Evolutionary conservation across 2,888 invertebrate species (phyloP).

Genomic region (Anaspis maculata): DNA sequence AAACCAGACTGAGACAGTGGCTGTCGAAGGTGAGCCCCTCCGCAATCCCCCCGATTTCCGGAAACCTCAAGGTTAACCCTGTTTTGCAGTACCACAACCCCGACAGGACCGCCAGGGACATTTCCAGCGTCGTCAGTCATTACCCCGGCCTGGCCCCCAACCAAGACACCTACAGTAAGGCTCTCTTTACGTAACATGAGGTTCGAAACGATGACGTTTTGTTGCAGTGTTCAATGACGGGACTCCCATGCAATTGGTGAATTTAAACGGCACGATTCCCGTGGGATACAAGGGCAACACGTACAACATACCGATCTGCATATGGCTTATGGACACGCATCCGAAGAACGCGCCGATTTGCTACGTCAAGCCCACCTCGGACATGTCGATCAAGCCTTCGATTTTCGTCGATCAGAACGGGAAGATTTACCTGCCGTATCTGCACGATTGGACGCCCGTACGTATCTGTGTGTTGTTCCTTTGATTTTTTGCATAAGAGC

Average conservation of each 20-base stretch:
- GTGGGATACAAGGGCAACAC: constrained; percentile 77
- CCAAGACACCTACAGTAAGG: constrained; percentile 62
- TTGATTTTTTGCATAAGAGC: no score
- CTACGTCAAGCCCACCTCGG: constrained; percentile 87
- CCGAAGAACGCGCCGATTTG: constrained; percentile 94
- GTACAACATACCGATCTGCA: constrained; percentile 94
- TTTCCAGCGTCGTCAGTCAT: constrained; percentile 52
- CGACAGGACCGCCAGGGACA: constrained; percentile 58
- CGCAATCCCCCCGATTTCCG: constrained; percentile 5
- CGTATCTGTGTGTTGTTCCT: no score
- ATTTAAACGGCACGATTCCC: constrained; percentile 87
- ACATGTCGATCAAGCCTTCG: constrained; percentile 93
- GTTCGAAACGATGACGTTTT: no score
- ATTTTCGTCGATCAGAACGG: constrained; percentile 92
- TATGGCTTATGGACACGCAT: constrained; percentile 96
- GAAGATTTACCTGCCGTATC: constrained; percentile 90
- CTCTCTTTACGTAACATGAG: background rate
- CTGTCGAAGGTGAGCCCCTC: constrained; percentile 42
- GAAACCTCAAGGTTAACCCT: no score
- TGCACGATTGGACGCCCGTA: constrained; percentile 87
- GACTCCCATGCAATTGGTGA: constrained; percentile 66
- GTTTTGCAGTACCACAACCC: constrained; percentile 61
- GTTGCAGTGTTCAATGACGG: constrained; percentile 87
- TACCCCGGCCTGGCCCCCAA: constrained; percentile 59
- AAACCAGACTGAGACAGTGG: constrained; percentile 45